Evolutionary conservation across 2,888 invertebrate species (phyloP), one percentile per base, ranked within the genome.

Genomic region (Dendrolimus houi): DNA sequence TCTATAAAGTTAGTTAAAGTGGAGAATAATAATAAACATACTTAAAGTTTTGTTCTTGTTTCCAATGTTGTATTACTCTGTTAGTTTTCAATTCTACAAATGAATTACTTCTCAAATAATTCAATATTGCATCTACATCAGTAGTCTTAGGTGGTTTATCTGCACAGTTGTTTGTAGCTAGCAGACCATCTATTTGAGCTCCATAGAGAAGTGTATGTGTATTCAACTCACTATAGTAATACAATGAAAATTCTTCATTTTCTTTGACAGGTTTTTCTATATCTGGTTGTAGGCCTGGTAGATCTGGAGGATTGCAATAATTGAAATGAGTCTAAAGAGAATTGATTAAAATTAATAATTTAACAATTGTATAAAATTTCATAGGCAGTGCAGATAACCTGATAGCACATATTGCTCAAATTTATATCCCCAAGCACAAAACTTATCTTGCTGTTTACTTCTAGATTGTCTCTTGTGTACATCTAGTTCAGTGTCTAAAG

Each of bases 241-340:
- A 75, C 29, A 75, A 29, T 52, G 70, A 69, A 59, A 77, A 77
- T 59, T 77, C 77, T 62, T 73, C 77, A 68, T 76, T 77, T 67
- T 77, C 77, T 59, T 72, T 57, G 3, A 77, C 73, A 42, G 77
- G 70, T 54, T 62, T 69, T 6, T 70, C 57, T 52, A 68, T 65
- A 55, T 71, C 58, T 14, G 74, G 74, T 56, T 54, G 47, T 13
- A 56, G 56, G 52, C 54, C 58, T 53, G 77, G 73, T 41, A 55
- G 55, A 62, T 76, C 77, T 77, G 65, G 8, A 69, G 69, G 54
- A 57, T 29, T 29, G 29, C 29, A 6, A 29, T 29, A 6, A 29
- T 29, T 29, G 3, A 29, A 29, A 29, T 29, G 29, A 6, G 29
- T 29, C 0, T 6, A 29, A 29, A 29, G 29, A 29, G 3, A 29